phyloP scores from a whole-genome alignment of 2,113 vertebrate genomes.

The Elanoides forficatus region DNA sequence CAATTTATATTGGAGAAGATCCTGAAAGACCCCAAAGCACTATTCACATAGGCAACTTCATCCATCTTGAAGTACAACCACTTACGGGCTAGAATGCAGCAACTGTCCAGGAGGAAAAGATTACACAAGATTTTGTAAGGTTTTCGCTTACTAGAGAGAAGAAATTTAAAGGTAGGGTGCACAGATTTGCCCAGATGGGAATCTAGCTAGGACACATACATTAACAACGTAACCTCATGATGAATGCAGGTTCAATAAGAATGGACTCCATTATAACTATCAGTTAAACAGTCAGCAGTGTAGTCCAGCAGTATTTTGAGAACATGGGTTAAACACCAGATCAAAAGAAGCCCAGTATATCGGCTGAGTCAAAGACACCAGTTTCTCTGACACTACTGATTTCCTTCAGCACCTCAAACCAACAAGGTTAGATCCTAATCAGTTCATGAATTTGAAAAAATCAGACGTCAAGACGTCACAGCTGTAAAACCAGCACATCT shows the following conservation, averaged over 20 bases:
- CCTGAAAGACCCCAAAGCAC: slow-evolving; percentile 12
- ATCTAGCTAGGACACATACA: not conserved
- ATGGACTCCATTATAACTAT: not conserved
- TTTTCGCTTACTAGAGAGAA: not conserved
- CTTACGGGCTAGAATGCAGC: not conserved
- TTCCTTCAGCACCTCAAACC: not conserved
- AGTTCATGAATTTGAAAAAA: not conserved
- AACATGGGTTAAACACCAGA: not conserved
- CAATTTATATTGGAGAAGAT: slow-evolving; percentile 24
- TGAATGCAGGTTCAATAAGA: not conserved
- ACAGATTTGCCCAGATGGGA: not conserved
- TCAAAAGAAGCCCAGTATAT: not conserved
- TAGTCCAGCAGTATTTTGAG: not conserved
- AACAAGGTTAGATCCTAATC: not conserved
- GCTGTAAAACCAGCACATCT: not conserved
- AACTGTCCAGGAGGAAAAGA: not conserved
- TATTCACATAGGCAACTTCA: not conserved
- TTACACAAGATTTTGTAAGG: not conserved
- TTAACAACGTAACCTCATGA: not conserved
- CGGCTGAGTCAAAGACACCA: not conserved
- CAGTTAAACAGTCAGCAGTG: not conserved
- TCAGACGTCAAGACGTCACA: not conserved
- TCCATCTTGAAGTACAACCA: not conserved
- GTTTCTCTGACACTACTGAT: not conserved
- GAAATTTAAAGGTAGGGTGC: not conserved